Base-by-base conservation (phyloP, 37 sponge, comb jelly and placozoan species). In the Halichondria panicea region DNA sequence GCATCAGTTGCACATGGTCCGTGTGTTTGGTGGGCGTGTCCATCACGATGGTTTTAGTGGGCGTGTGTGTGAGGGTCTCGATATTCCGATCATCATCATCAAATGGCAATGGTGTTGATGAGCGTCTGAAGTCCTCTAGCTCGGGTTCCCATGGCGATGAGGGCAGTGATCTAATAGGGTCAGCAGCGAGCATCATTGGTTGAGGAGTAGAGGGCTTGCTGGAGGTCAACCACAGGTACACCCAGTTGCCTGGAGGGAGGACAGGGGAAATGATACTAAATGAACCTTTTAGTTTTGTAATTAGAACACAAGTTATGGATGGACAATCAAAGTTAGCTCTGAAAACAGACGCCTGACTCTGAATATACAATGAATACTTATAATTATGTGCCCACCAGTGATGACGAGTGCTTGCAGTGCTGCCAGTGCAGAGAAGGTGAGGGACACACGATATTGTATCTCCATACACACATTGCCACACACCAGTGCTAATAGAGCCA, bases 401-500 rank as follows among this genome's bases (percentile, higher is more conserved):
- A 75, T 40, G 18, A 83, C 62, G 0, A 41, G 21, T 0, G 76
- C 55, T 22, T 63, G 36, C 52, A 83, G 62, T 11, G 43, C 52
- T n/a, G 45, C 60, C 34, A 84, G 71, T 2, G 45, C 52, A 27
- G 43, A 34, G 31, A 77, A 40, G 21, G 38, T 70, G 44, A 84
- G 71, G 27, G 78, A 53, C 15, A 30, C 43, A 2, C 27, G 39
- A 19, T 65, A 58, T 37, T 75, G 54, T 43, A 87, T 18, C 0
- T 74, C 81, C 48, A 31, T 11, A 21, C 68, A 31, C 0, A 61
- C 66, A 44, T 87, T 87, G 22, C 54, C 62, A 9, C 70, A 55
- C 63, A 87, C 81, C 39, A 58, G 2, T 13, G 75, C 38, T 11
- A 87, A 70, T 15, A 87, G 81, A 28, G 28, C 28, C 19, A 87